Evolutionary conservation across 2,113 vertebrate species (phyloP), one percentile per base, ranked within the genome.

Genomic region (Pterophyllum scalare): DNA sequence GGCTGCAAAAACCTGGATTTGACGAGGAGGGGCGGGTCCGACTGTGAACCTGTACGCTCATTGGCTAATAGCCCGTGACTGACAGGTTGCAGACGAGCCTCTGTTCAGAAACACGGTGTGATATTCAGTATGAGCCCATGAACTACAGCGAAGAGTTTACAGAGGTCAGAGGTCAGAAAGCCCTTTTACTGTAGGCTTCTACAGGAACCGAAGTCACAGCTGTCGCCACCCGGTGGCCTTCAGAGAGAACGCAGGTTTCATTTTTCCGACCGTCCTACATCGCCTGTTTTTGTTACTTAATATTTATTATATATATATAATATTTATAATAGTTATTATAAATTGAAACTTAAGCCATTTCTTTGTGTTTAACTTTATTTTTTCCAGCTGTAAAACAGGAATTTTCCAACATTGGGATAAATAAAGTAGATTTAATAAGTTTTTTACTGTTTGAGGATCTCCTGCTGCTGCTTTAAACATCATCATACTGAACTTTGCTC

Each of bases 251-350:
- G 11, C 61, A 64, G 1, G 20, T 22, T 64, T 40, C 13, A 3
- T 0, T 62, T 13, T 13, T 14, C 38, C 2, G 38, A 40, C 10
- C 2, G 33, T 62, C 13, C 3, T 62, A 0, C 0, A 62, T 19
- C 20, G 31, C 20, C 31, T 35, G 3, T 35, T 28, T 17, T 31
- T 33, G 5, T 61, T n/a, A 61, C 59, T 61, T 61, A 61, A 61
- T 35, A n/a, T 33, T n/a, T n/a, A n/a, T n/a, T n/a, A n/a, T n/a
- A n/a, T n/a, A n/a, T n/a, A n/a, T n/a, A n/a, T n/a, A n/a, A n/a
- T n/a, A n/a, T n/a, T n/a, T 7, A 33, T 33, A 33, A 6, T 6
- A 33, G 6, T 33, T 33, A 6, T 33, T 33, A 33, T 6, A 33
- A 33, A 33, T 33, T 33, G 1, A 33, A 33, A 33, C 10, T 33